phyloP scores from a whole-genome alignment of 37 sponge, comb jelly and placozoan species.

The Cladorhizidae sp. region DNA sequence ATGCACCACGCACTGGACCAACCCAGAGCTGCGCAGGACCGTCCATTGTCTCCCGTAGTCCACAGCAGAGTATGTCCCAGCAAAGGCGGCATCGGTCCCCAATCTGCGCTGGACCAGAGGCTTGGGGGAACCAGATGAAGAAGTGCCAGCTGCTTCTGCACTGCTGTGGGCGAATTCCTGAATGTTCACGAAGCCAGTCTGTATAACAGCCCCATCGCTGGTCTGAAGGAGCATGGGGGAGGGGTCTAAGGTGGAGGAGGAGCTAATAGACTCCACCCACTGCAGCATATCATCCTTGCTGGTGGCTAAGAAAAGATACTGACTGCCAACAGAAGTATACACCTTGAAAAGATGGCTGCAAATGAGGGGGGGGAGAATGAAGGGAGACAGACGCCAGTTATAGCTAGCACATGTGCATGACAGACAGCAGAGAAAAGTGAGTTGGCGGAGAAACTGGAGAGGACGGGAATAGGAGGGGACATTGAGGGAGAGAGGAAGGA shows the following conservation, averaged over 20 bases:
- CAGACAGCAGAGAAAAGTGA: no score
- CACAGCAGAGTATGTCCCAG: conserved; percentile 27
- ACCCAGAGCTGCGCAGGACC: conserved; percentile 64
- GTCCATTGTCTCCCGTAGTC: conserved; percentile 75
- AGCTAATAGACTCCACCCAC: conserved; percentile 71
- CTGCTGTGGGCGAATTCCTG: conserved; percentile 33
- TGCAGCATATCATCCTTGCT: conserved; percentile 51
- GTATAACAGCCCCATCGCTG: conserved; percentile 48
- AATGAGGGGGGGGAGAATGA: background rate
- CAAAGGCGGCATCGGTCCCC: conserved; percentile 4
- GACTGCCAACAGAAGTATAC: background rate
- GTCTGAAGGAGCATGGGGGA: conserved; percentile 56
- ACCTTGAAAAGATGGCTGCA: conserved; percentile 27
- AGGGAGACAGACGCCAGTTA: background rate
- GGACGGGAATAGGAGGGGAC: no score
- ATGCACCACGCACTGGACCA: conserved; percentile 56
- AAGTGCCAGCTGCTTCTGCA: background rate
- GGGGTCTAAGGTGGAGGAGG: conserved; percentile 43
- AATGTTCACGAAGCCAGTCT: conserved; percentile 53
- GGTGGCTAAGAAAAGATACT: conserved; percentile 16
- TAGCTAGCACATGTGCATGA: background rate
- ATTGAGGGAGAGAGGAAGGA: background rate
- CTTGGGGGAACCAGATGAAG: background rate
- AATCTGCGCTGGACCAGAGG: conserved; percentile 16
- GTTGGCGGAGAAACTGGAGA: no score